phyloP scores from a whole-genome alignment of 2,888 invertebrate genomes.

The Magallana nippona region DNA sequence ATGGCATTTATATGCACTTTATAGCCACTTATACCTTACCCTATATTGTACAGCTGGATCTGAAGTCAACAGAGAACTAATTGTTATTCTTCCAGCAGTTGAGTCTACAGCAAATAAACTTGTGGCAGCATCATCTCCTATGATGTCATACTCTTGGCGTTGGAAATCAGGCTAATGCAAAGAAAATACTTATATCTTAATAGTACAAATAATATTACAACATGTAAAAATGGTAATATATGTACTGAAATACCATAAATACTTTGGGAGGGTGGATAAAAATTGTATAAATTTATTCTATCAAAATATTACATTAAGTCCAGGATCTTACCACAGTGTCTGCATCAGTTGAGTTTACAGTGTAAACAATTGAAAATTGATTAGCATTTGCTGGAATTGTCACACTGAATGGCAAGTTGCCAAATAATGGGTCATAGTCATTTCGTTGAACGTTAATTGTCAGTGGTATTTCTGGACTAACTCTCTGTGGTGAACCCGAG shows the following conservation, averaged over 20 bases:
- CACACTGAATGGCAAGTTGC: constrained; percentile 44
- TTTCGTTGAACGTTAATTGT: constrained; percentile 67
- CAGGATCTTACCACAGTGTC: constrained; percentile 55
- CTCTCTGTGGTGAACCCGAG: constrained; percentile 50
- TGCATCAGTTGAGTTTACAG: constrained; percentile 59
- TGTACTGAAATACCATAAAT: no score
- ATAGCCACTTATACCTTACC: constrained; percentile 53
- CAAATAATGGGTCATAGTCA: constrained; percentile 60
- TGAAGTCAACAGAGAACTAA: constrained; percentile 49
- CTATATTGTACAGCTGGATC: constrained; percentile 57
- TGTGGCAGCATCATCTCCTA: constrained; percentile 57
- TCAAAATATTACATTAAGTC: not conserved
- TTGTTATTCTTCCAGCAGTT: constrained; percentile 57
- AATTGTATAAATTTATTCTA: no score
- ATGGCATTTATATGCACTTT: no score
- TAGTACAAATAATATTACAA: not conserved
- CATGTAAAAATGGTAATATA: no score
- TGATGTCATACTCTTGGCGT: constrained; percentile 57
- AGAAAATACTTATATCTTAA: not conserved
- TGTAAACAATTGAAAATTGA: constrained; percentile 57
- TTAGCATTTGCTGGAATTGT: constrained; percentile 59
- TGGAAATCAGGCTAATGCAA: constrained; percentile 57
- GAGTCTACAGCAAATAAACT: constrained; percentile 66
- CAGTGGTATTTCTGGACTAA: constrained; percentile 58
- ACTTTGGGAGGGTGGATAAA: no score